Percentiles rank a stretch among this genome's conserved stretches.
Evolutionary conservation across 2,888 invertebrate species (phyloP).

Genomic region (Hirtodrosophila duncani): DNA sequence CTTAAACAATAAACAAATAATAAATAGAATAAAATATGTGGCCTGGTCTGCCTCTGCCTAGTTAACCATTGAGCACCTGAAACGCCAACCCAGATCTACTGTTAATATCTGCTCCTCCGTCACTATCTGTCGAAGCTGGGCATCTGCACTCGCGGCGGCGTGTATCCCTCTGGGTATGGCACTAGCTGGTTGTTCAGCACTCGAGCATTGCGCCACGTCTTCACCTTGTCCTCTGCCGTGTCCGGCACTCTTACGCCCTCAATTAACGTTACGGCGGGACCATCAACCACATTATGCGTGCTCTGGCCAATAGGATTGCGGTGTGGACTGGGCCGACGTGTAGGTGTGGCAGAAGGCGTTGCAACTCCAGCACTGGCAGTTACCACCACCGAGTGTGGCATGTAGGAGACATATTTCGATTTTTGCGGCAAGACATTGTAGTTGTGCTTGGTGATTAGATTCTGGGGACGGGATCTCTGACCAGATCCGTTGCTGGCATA

Average conservation of each 20-base stretch:
- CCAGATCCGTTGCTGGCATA: slow-evolving; percentile 28
- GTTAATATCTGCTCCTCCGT: not conserved
- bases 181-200: slow-evolving; percentile 90
- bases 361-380: slow-evolving; percentile 60
- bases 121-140: slow-evolving; percentile 71
- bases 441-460: slow-evolving; percentile 68
- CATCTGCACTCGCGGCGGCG: slow-evolving; percentile 81
- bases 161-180: slow-evolving; percentile 85
- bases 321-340: slow-evolving; percentile 40
- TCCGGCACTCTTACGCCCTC: slow-evolving; percentile 88
- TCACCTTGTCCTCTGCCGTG: slow-evolving; percentile 86
- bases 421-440: slow-evolving; percentile 51
- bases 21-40: slow-evolving; percentile 42
- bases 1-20: slow-evolving; percentile 60
- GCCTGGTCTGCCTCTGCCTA: slow-evolving; percentile 1
- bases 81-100: slow-evolving; percentile 1
- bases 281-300: slow-evolving; percentile 67
- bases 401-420: slow-evolving; percentile 54
- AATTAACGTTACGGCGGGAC: slow-evolving; percentile 81
- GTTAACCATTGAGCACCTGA: slow-evolving; percentile 16
- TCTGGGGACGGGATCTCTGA: slow-evolving; percentile 51
- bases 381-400: slow-evolving; percentile 64
- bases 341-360: slow-evolving; percentile 33
- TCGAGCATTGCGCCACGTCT: slow-evolving; percentile 92
- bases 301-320: slow-evolving; percentile 58